These are phyloP conservation scores for Drosophila atripex DNA, from an alignment of 2,888 invertebrate species.

Conservation along the genomic window DNA sequence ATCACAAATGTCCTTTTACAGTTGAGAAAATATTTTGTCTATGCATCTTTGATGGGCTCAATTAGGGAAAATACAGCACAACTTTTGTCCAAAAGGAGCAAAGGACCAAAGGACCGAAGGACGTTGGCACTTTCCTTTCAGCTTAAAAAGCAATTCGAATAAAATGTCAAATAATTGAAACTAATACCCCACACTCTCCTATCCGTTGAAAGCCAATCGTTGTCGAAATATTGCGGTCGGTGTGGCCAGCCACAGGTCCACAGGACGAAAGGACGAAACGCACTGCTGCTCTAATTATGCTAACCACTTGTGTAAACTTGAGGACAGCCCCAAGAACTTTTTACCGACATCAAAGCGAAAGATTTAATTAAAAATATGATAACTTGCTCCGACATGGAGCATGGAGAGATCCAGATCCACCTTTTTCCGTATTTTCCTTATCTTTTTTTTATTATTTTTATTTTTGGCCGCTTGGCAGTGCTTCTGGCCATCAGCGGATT, in stretches of 20 bases:
- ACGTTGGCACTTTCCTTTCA: neutral
- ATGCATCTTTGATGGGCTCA: slow-evolving; percentile 43
- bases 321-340: slow-evolving; percentile 2
- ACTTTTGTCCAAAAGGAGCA: neutral
- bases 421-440: slow-evolving; percentile 9
- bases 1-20: slow-evolving; percentile 12
- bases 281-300: slow-evolving; percentile 36
- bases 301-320: slow-evolving; percentile 42
- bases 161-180: slow-evolving; percentile 46
- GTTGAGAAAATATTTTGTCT: slow-evolving; percentile 33
- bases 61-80: slow-evolving; percentile 31
- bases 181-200: slow-evolving; percentile 29
- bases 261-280: neutral
- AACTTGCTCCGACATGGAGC: slow-evolving; percentile 47
- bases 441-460: slow-evolving; percentile 15
- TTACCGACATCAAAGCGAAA: slow-evolving; percentile 65
- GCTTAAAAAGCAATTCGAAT: slow-evolving; percentile 39
- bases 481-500: slow-evolving; percentile 53
- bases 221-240: slow-evolving; percentile 13
- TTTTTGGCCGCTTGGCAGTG: slow-evolving; percentile 22
- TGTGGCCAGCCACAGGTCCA: neutral
- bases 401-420: neutral
- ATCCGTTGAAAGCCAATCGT: slow-evolving; percentile 22
- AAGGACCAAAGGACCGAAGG: neutral
- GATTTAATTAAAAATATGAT: slow-evolving; percentile 76